These are phyloP conservation scores for Sylvia borin DNA, from an alignment of 2,797 vertebrate genomes.

Conservation along the genomic window DNA sequence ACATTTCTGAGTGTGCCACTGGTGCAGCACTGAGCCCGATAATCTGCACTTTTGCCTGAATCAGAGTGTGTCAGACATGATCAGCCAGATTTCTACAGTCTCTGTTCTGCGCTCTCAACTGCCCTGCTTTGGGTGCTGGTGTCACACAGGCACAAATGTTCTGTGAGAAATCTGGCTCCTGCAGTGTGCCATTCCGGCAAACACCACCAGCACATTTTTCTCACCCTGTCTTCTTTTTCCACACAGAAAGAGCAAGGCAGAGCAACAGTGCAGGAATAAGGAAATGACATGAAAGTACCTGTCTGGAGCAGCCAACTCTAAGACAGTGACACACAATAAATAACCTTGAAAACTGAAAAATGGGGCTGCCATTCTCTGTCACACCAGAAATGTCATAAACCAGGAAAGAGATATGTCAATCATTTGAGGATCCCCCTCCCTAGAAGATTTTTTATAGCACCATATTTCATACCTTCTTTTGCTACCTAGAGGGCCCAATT, in stretches of 20 bases:
- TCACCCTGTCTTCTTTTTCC: neutral
- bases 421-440: neutral
- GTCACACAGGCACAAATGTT: neutral
- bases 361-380: neutral
- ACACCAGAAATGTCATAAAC: neutral
- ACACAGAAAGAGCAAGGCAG: neutral
- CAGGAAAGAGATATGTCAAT: neutral
- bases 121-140: accelerated
- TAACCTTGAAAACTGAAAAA: neutral
- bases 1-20: neutral
- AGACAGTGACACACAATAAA: neutral
- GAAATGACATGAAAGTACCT: neutral
- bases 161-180: neutral
- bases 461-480: neutral
- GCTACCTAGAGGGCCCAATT: neutral
- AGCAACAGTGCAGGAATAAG: neutral
- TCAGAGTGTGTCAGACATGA: neutral
- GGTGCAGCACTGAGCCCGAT: neutral
- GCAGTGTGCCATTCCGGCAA: neutral
- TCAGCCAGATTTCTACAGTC: neutral
- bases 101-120: neutral
- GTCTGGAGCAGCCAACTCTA: neutral
- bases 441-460: neutral
- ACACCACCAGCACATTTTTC: neutral
- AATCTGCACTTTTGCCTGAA: neutral